Base-by-base conservation (phyloP, 2,888 invertebrate species). In the Epinotia demarniana region DNA sequence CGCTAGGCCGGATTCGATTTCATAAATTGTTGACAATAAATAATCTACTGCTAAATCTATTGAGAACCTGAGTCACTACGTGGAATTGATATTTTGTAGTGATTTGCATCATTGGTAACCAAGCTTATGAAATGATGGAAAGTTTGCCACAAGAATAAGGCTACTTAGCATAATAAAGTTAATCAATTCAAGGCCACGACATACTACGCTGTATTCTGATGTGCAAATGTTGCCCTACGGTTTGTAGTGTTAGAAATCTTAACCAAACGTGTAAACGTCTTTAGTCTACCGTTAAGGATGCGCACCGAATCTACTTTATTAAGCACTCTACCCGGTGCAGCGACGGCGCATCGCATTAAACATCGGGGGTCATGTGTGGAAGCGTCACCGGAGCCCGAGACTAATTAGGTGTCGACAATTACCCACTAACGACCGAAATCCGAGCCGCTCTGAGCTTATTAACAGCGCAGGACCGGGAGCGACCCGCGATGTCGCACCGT, bases 321-420 rank as follows among this genome's bases (percentile, higher is more conserved):
- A 75, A 75, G 57, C 63, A 19, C 49, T 58, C 69, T 58, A 76
- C 18, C 55, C 60, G 67, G 72, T 71, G 72, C 72, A 72, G 73
- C 75, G 69, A 46, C 61, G 72, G 73, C 81, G 74, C 75, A 81
- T 77, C 81, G 83, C 85, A 82, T 87, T 87, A 87, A 87, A 87
- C 75, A 79, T 88, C 86, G 88, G 85, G 87, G 89, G 90, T 90
- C 91, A 91, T 91, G 86, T 90, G 90, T 90, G 92, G 88, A 83
- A 82, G 81, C 85, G 90, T 85, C 88, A 90, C 86, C 82, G 85
- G 90, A 90, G 84, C 82, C 83, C 85, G 81, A 78, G 86, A 86
- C 90, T 92, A 92, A 92, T 92, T 92, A 92, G 90, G 88, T 89
- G 91, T 83, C 91, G 89, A 89, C 92, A 91, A 91, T 92, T 91